phyloP scores from a whole-genome alignment of 2,113 vertebrate genomes.

The human region DNA sequence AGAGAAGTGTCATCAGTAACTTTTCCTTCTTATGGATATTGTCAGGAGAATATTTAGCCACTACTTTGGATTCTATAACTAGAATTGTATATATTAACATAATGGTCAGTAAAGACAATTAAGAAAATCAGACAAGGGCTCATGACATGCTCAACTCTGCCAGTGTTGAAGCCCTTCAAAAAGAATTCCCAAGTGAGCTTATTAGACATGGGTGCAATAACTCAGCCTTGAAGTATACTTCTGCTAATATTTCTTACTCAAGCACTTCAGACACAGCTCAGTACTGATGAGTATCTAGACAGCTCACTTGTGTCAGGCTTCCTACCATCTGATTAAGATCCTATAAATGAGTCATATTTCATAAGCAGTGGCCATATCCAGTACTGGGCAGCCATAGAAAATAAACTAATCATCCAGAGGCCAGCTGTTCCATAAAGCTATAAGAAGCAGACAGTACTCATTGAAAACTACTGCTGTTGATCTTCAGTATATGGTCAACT shows the following conservation, averaged over 20 bases:
- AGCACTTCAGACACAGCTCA: not conserved
- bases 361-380: not conserved
- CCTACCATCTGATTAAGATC: conserved; percentile 7
- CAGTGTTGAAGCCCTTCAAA: not conserved
- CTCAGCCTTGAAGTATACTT: not conserved
- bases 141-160: not conserved
- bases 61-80: not conserved
- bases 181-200: conserved; percentile 13
- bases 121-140: not conserved
- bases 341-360: conserved; percentile 48
- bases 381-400: conserved; percentile 24
- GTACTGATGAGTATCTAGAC: conserved; percentile 9
- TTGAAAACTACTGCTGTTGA: not conserved
- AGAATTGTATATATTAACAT: not conserved
- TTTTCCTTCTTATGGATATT: not conserved
- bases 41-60: not conserved
- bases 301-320: conserved; percentile 23
- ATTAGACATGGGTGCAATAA: not conserved
- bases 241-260: conserved; percentile 39
- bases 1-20: not conserved
- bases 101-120: not conserved
- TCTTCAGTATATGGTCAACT: not conserved
- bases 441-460: not conserved
- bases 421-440: conserved; percentile 24
- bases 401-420: conserved; percentile 21